Conservation (phyloP, 1,140 invertebrate genomes). For the Gryllus bimaculatus region DNA sequence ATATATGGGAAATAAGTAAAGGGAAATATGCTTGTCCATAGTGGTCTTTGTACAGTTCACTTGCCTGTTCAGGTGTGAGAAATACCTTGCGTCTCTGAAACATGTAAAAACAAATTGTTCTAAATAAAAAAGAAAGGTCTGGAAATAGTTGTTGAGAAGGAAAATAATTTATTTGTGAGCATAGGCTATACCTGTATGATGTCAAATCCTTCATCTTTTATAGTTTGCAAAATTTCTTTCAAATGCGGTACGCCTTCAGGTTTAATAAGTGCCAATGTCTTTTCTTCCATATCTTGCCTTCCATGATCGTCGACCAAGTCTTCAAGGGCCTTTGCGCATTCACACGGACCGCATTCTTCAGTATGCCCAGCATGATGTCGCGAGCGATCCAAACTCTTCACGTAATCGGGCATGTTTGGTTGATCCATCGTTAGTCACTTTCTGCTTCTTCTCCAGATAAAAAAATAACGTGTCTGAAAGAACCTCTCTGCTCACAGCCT, state of each 20-base stretch:
- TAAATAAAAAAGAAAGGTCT: too few relatives aligned
- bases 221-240: neutral
- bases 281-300: neutral
- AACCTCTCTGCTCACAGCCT: too few relatives aligned
- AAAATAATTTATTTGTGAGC: too few relatives aligned
- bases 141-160: too few relatives aligned
- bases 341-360: neutral
- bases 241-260: neutral
- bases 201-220: neutral
- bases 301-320: neutral
- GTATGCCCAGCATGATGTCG: neutral
- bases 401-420: neutral
- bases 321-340: neutral
- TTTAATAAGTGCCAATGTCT: neutral
- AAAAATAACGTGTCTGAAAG: too few relatives aligned
- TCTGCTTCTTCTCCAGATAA: too few relatives aligned
- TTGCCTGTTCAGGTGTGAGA: slow-evolving; percentile 68
- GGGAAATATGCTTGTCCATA: slow-evolving; percentile 61
- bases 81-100: slow-evolving; percentile 52
- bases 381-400: neutral
- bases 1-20: slow-evolving; percentile 64
- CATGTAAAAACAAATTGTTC: neutral
- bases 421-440: neutral
- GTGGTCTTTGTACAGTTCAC: slow-evolving; percentile 67
- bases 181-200: neutral